These are phyloP conservation scores for Marasmarcha lunaedactyla DNA, from an alignment of 2,888 invertebrate genomes.

Conservation along the genomic window DNA sequence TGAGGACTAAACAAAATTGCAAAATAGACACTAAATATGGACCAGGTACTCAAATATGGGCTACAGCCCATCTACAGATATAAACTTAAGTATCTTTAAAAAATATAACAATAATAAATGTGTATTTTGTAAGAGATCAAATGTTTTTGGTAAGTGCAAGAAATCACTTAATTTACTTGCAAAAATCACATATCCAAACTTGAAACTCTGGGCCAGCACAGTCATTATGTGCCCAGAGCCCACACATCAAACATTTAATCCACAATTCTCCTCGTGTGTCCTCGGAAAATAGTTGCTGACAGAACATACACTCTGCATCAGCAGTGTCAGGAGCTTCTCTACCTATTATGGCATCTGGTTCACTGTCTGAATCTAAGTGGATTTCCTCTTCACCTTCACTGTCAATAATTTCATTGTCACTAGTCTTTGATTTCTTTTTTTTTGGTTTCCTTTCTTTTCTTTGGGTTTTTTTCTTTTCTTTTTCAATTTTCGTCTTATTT, in stretches of 20 bases:
- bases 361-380: slow-evolving; percentile 9
- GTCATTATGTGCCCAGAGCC: too few relatives aligned
- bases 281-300: slow-evolving; percentile 4
- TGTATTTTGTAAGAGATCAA: slow-evolving; percentile 1
- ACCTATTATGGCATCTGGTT: slow-evolving; percentile 7
- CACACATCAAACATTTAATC: slow-evolving; percentile 5
- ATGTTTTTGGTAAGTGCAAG: neutral
- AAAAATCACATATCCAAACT: slow-evolving; percentile 16
- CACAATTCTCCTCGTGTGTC: slow-evolving; percentile 2
- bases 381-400: slow-evolving; percentile 3
- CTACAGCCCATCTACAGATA: too few relatives aligned
- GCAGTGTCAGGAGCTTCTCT: slow-evolving; percentile 3
- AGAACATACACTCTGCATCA: slow-evolving; percentile 8
- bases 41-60: too few relatives aligned
- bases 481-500: slow-evolving; percentile 7
- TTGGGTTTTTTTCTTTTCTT: too few relatives aligned
- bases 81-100: neutral
- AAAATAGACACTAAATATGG: too few relatives aligned
- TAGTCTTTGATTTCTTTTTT: slow-evolving; percentile 1
- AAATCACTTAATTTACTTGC: slow-evolving; percentile 8
- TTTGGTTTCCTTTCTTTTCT: neutral
- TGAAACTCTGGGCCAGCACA: slow-evolving; percentile 14
- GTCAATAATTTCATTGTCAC: slow-evolving; percentile 9
- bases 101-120: neutral
- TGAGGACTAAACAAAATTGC: too few relatives aligned